Base-by-base conservation (phyloP, 2,797 vertebrate species). In the Parotocinclus haroldoi region DNA sequence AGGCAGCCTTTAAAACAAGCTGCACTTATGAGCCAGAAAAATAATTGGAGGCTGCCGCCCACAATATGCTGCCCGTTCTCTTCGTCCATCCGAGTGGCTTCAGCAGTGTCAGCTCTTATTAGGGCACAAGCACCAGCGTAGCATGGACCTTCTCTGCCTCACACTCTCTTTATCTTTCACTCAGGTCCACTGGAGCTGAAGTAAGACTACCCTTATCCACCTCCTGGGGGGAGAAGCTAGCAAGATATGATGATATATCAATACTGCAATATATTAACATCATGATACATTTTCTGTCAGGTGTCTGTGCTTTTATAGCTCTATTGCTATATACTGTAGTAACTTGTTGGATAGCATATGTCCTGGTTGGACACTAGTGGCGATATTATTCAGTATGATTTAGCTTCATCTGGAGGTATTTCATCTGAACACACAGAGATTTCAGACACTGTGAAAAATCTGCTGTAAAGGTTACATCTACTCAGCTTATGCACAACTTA, bases 11-110 rank as follows among this genome's bases (percentile, higher is more conserved):
- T 85, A 89, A n/a, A 89, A 89, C 84, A 86, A 89, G 86, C 80
- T 77, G 79, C 82, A 86, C 82, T 88, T 85, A 89, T 88, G 81
- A 87, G 84, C 83, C 86, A 86, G 86, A 87, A 89, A 90, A 89
- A 90, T 89, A 90, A 91, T 88, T 89, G 89, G 83, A 88, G 79
- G 82, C 80, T 87, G 82, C 84, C 69, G 79, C 77, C 75, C 79
- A 79, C 86, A 87, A 84, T 83, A 79, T 72, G 69, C 75, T 72
- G 79, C 83, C 81, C 81, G 77, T 84, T 82, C 76, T 78, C 75
- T 84, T 72, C 56, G 81, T 85, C 82, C 81, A 77, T 82, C 82
- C 75, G 74, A 84, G 83, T 84, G 78, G 79, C 84, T 84, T 85
- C 76, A 83, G 76, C 80, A 80, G 76, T 83, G 85, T 78, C 87